Conservation (phyloP, 2,797 vertebrate genomes). For the Bucorvus abyssinicus region DNA sequence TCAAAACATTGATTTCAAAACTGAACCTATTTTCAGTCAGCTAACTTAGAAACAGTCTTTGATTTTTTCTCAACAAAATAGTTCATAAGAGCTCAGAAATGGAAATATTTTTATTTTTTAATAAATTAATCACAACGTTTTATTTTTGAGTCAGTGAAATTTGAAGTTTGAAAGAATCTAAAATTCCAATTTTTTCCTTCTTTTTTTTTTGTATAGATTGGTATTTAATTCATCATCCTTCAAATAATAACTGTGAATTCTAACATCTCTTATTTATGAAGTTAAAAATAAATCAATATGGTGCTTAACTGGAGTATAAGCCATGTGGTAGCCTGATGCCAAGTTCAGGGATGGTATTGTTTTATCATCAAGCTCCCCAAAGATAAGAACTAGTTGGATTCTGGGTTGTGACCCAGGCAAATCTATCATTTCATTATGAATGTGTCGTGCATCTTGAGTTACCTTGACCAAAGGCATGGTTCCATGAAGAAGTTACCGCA, state of each 20-base stretch:
- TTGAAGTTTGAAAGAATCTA: not conserved
- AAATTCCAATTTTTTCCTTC: not conserved
- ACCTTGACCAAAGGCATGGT: not conserved
- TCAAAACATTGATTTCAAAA: not conserved
- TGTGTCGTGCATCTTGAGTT: not conserved
- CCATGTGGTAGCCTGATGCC: not conserved
- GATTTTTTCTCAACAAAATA: not conserved
- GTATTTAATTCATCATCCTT: not conserved
- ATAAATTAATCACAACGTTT: not conserved
- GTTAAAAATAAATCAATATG: conserved; percentile 22
- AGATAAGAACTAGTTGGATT: not conserved
- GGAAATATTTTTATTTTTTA: not conserved
- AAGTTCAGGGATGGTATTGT: not conserved
- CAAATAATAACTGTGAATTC: not conserved
- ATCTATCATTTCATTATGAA: conserved; percentile 32
- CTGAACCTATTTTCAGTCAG: not conserved
- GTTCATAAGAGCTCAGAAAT: not conserved
- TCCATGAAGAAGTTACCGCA: not conserved
- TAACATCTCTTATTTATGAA: not conserved
- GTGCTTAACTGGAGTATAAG: not conserved
- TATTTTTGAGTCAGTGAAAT: not conserved
- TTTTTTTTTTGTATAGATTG: not conserved
- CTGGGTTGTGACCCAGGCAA: not conserved
- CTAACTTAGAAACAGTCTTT: not conserved
- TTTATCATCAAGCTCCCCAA: not conserved